Evolutionary conservation across 1,140 invertebrate species (phyloP), one percentile per base, ranked within the genome.

Genomic region (Stenopsyche tienmushanensis): DNA sequence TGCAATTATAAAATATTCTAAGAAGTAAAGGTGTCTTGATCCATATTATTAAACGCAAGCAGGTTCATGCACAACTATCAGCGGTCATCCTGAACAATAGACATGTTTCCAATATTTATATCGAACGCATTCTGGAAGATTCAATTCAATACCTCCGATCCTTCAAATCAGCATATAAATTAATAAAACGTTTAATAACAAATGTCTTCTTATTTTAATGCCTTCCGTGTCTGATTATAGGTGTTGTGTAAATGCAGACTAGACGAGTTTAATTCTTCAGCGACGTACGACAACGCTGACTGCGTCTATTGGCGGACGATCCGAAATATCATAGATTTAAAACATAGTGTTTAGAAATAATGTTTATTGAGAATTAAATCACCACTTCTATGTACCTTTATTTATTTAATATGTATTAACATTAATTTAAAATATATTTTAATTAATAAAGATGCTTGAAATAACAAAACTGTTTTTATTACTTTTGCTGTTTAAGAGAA

Each of bases 191-290:
- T n/a, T n/a, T n/a, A n/a, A n/a, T n/a, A n/a, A n/a, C n/a, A n/a
- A 34, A 5, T 34, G 13, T 34, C 13, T 34, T 34, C 29, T 34
- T 34, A 34, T 7, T 65, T 54, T 67, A 67, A 67, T 67, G 10
- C n/a, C 26, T 18, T 55, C 53, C n/a, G n/a, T 65, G 49, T 72
- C 66, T 72, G 67, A 69, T 73, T 73, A 70, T 73, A 73, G 72
- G 72, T 73, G 67, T 72, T 72, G 69, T 73, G 71, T 73, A 72
- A 73, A 65, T 71, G 72, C 72, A 65, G 70, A 70, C 52, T 62
- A 66, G 57, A 42, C 54, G 49, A 44, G 57, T 60, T 25, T 25
- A 45, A 59, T 63, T 62, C 45, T 50, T 63, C 64, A 60, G 41
- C 21, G 62, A 64, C 54, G 58, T 23, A 50, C 63, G 47, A 47